Base-by-base conservation (phyloP, 2,888 invertebrate genomes). In the Chymomyza caudatula region DNA sequence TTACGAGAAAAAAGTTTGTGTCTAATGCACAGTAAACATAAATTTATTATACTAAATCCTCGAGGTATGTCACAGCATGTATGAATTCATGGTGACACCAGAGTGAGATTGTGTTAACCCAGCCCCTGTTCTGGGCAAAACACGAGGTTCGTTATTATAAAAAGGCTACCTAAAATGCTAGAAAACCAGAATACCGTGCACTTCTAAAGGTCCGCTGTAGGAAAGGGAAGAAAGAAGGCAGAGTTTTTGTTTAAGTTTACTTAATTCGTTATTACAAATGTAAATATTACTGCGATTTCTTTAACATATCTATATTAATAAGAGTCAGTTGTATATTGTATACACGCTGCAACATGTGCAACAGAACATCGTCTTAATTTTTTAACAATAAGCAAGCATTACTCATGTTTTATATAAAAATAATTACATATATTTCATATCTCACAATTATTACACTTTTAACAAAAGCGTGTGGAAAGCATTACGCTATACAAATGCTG, bases 261-360 rank as follows among this genome's bases (percentile, higher is more conserved):
- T 81, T 82, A 73, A 63, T 65, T 37, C 20, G 29, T 67, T 73
- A 68, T 69, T 86, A 80, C 69, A 84, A 77, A 77, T 69, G 60
- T 81, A 75, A 82, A 78, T 69, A 61, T 67, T 64, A 61, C 64
- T 77, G 67, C 11, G 73, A 65, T 68, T 75, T 73, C 73, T 65
- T 65, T 66, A 52, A 59, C 63, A 61, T 63, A 37, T 65, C 44
- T 61, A 60, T 66, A 62, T 64, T 44, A 61, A 56, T 65, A 58
- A 61, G 43, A 60, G 60, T 66, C 60, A 65, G 60, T 73, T 58
- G 67, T 25, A 25, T 6, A 25, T 25, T n/a, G n/a, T 62, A 61
- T 44, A 60, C 23, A 63, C 51, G 64, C 67, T 59, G 60, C 51
- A 29, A 57, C 55, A 74, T 63, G 65, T 59, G 66, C 66, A 66